Percentiles rank a stretch among this genome's conserved stretches.
Conservation (phyloP, 2,797 vertebrate species). For the Pseudochaenichthys georgianus region DNA sequence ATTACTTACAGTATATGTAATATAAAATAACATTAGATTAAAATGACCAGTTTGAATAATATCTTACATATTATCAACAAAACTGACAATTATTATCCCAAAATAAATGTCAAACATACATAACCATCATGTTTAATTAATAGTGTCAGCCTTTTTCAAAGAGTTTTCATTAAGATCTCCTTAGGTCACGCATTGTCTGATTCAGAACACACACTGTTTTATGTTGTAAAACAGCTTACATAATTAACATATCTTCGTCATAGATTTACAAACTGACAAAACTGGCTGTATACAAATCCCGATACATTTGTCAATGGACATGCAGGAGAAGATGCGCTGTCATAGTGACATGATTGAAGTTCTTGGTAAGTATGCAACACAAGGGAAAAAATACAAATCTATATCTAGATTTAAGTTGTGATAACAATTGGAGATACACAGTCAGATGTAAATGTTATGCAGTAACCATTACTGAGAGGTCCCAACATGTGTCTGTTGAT, state of each 20-base stretch:
- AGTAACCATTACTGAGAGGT: slow-evolving; percentile 52
- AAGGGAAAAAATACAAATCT: slow-evolving; percentile 32
- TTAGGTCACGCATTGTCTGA: slow-evolving; percentile 24
- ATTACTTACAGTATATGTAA: slow-evolving; percentile 37
- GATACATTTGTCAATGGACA: slow-evolving; percentile 42
- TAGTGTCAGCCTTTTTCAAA: slow-evolving; percentile 14
- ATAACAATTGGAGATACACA: slow-evolving; percentile 37
- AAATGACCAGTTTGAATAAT: slow-evolving; percentile 35
- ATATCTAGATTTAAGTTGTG: slow-evolving; percentile 5
- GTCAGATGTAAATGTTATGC: slow-evolving; percentile 36
- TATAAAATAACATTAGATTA: slow-evolving; percentile 52
- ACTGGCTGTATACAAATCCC: slow-evolving; percentile 44
- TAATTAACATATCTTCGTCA: neutral
- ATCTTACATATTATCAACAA: slow-evolving; percentile 45
- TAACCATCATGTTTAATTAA: slow-evolving; percentile 8
- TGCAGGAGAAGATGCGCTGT: slow-evolving; percentile 1
- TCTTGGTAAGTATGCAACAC: slow-evolving; percentile 12
- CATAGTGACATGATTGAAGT: slow-evolving; percentile 10
- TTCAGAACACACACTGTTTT: slow-evolving; percentile 29
- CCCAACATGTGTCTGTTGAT: slow-evolving; percentile 79
- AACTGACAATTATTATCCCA: slow-evolving; percentile 27
- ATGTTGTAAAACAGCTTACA: slow-evolving; percentile 24
- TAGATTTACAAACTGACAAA: slow-evolving; percentile 53
- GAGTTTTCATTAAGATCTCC: slow-evolving; percentile 21
- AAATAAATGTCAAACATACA: slow-evolving; percentile 43